phyloP scores from a whole-genome alignment of 2,888 invertebrate genomes.

The Neoitamus cyanurus region DNA sequence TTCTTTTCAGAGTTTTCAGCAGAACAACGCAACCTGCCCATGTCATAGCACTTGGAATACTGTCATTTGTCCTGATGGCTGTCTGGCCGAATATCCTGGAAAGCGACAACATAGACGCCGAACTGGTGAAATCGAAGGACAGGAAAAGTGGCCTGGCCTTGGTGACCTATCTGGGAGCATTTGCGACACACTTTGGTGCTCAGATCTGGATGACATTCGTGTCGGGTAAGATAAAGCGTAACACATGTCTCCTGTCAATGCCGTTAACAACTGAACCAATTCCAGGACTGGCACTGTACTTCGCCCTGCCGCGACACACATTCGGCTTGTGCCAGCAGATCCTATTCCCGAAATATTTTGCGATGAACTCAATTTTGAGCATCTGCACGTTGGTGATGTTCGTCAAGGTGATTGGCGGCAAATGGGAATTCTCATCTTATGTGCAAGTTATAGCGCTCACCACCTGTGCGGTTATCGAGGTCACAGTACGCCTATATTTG shows the following conservation, averaged over 20 bases:
- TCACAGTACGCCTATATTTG: constrained; percentile 80
- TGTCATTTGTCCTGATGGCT: constrained; percentile 70
- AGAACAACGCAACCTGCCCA: constrained; percentile 83
- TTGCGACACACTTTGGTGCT: constrained; percentile 85
- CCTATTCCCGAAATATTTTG: constrained; percentile 88
- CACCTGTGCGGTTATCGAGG: constrained; percentile 71
- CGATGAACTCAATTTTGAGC: constrained; percentile 80
- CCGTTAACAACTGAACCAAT: constrained; percentile 57
- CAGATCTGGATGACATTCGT: constrained; percentile 95
- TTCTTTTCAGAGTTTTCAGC: constrained; percentile 72
- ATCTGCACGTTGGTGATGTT: constrained; percentile 79
- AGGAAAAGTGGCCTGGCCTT: constrained; percentile 63
- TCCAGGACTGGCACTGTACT: constrained; percentile 85
- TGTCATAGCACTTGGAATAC: constrained; percentile 73
- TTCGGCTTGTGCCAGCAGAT: constrained; percentile 90
- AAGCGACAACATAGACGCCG: background rate
- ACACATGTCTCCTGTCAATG: background rate
- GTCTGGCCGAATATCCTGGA: constrained; percentile 66
- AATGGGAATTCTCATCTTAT: constrained; percentile 69
- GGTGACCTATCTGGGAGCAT: constrained; percentile 80
- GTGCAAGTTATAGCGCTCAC: constrained; percentile 67
- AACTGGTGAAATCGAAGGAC: background rate
- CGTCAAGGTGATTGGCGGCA: constrained; percentile 67
- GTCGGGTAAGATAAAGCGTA: constrained; percentile 71
- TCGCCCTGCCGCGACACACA: constrained; percentile 84